phyloP scores from a whole-genome alignment of 2,888 invertebrate genomes.

The Cosmorhoe ocellata region DNA sequence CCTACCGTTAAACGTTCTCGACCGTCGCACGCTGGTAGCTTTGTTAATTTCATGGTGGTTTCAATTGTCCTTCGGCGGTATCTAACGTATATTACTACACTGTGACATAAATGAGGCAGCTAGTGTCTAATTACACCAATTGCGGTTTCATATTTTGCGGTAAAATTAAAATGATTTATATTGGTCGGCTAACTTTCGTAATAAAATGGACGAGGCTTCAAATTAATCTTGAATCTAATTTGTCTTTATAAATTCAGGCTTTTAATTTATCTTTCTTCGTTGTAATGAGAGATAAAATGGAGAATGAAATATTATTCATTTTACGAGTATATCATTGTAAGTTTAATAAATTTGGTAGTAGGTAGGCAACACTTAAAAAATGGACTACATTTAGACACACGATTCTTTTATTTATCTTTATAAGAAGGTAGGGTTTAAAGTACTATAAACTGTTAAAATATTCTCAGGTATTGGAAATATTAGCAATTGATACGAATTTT shows the following conservation, averaged over 20 bases:
- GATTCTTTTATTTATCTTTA: too few species aligned
- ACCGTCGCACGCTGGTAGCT: slow-evolving; percentile 49
- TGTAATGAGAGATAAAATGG: background rate
- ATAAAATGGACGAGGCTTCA: slow-evolving; percentile 20
- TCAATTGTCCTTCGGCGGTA: slow-evolving; percentile 57
- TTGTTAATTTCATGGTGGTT: slow-evolving; percentile 72
- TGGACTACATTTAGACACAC: too few species aligned
- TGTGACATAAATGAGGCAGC: slow-evolving; percentile 41
- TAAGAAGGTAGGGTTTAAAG: too few species aligned
- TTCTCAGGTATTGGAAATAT: slow-evolving; percentile 42
- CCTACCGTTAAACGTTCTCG: slow-evolving; percentile 65
- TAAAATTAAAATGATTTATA: slow-evolving; percentile 35
- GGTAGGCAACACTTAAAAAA: too few species aligned
- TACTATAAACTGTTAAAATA: too few species aligned
- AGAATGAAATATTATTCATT: slow-evolving; percentile 1
- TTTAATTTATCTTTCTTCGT: slow-evolving; percentile 10
- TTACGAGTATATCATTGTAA: too few species aligned
- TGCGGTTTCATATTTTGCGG: slow-evolving; percentile 33
- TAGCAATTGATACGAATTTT: slow-evolving; percentile 39
- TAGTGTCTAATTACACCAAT: slow-evolving; percentile 36
- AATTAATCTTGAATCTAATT: slow-evolving; percentile 23
- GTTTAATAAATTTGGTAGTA: too few species aligned
- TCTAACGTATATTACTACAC: slow-evolving; percentile 52
- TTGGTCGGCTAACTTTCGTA: slow-evolving; percentile 24
- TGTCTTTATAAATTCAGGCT: slow-evolving; percentile 13